Conservation (phyloP, 2,113 vertebrate genomes). For the Craseonycteris thonglongyai region DNA sequence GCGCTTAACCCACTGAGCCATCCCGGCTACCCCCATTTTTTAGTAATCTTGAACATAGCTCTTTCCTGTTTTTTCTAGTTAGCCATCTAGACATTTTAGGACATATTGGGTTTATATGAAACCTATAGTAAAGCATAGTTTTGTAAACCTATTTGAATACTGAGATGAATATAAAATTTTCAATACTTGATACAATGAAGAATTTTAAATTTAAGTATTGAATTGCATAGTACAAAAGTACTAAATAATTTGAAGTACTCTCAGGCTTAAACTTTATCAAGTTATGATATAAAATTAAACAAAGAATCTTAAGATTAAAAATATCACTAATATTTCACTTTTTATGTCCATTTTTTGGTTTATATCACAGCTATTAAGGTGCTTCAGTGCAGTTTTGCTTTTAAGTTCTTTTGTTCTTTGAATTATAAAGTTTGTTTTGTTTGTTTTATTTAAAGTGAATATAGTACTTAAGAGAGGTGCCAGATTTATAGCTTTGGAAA, state of each 20-base stretch:
- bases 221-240: slow-evolving; percentile 9
- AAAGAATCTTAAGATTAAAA: slow-evolving; percentile 30
- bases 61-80: slow-evolving; percentile 4
- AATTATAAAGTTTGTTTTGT: slow-evolving; percentile 75
- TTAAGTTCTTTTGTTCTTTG: slow-evolving; percentile 72
- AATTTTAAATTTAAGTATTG: slow-evolving; percentile 33
- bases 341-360: slow-evolving; percentile 32
- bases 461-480: slow-evolving; percentile 69
- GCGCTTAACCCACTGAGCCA: too few species aligned
- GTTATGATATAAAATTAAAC: slow-evolving; percentile 42
- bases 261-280: slow-evolving; percentile 58
- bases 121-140: slow-evolving; percentile 14
- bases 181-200: slow-evolving; percentile 14
- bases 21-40: too few species aligned
- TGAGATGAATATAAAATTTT: slow-evolving; percentile 10
- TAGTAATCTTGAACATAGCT: neutral
- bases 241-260: too few species aligned
- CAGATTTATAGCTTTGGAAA: slow-evolving; percentile 75
- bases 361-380: slow-evolving; percentile 57
- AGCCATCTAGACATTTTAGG: neutral
- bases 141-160: neutral
- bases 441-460: slow-evolving; percentile 78
- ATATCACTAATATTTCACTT: neutral
- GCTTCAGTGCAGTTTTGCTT: slow-evolving; percentile 78
- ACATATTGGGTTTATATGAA: neutral